These are phyloP conservation scores for Rhinoraja longicauda DNA, from an alignment of 2,797 vertebrate species.

Conservation along the genomic window DNA sequence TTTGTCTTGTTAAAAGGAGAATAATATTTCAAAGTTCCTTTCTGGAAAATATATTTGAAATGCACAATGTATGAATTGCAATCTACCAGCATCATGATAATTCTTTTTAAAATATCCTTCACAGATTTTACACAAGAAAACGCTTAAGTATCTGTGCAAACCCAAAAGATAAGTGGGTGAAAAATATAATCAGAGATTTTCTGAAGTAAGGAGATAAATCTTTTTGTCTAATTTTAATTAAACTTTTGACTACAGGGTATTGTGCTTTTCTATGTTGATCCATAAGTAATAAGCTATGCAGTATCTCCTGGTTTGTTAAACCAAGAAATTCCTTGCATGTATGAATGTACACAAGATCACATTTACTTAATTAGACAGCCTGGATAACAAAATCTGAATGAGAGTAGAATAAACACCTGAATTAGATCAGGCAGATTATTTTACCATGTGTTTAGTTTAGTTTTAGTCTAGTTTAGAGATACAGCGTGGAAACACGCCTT, in stretches of 20 bases:
- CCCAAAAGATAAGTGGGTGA: neutral
- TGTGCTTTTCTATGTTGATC: neutral
- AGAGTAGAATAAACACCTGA: neutral
- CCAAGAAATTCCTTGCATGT: neutral
- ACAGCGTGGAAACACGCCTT: no score
- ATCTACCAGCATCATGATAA: neutral
- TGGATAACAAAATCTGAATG: neutral
- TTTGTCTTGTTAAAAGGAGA: neutral
- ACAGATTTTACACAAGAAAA: conserved; percentile 24
- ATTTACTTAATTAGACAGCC: neutral
- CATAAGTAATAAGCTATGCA: neutral
- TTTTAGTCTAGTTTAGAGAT: no score
- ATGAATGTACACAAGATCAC: neutral
- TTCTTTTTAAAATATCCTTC: neutral
- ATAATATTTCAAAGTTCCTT: neutral
- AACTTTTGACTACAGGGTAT: neutral
- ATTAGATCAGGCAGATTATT: no score
- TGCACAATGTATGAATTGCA: neutral
- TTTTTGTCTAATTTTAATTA: neutral
- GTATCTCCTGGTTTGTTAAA: neutral
- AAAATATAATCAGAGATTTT: neutral
- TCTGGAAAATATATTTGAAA: neutral
- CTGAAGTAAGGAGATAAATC: conserved; percentile 18
- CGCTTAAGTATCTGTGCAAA: conserved; percentile 19
- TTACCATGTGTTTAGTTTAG: neutral